Evolutionary conservation across 30 jellyfish, hydroid and myxozoan genomes (phyloP).

Genomic region (Mastigias papua): DNA sequence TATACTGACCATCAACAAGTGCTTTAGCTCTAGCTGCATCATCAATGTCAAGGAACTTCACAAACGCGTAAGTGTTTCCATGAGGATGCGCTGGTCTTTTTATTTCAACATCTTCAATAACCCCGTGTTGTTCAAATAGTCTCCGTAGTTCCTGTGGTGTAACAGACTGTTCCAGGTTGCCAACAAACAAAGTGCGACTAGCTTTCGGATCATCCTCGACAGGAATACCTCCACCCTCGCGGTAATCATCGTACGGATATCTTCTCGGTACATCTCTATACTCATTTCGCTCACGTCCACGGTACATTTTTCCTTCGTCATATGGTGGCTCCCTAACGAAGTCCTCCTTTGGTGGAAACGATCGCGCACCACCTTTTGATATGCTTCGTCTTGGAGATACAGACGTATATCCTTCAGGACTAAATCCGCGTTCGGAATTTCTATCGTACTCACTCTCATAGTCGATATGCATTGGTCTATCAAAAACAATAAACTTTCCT

Average conservation of each 20-base stretch:
- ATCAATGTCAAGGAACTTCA: constrained; percentile 88
- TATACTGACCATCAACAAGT: constrained; percentile 81
- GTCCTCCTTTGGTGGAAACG: constrained; percentile 61
- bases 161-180: constrained; percentile 81
- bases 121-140: constrained; percentile 91
- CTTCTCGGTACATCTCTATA: constrained; percentile 61
- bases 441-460: constrained; percentile 75
- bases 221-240: constrained; percentile 59
- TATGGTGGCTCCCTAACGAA: constrained; percentile 62
- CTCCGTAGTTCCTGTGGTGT: constrained; percentile 84
- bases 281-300: constrained; percentile 77
- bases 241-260: constrained; percentile 56
- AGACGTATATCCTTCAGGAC: constrained; percentile 64
- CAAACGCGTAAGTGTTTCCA: constrained; percentile 96
- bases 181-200: constrained; percentile 97
- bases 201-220: constrained; percentile 95
- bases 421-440: constrained; percentile 67
- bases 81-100: constrained; percentile 94
- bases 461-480: constrained; percentile 92
- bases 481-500: constrained; percentile 86
- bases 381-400: constrained; percentile 69
- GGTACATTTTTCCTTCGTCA: constrained; percentile 72
- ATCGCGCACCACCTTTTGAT: constrained; percentile 34
- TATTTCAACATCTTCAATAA: constrained; percentile 95
- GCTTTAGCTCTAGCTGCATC: constrained; percentile 93